phyloP scores from a whole-genome alignment of 2,797 vertebrate species.

The Dromococcyx pavoninus region DNA sequence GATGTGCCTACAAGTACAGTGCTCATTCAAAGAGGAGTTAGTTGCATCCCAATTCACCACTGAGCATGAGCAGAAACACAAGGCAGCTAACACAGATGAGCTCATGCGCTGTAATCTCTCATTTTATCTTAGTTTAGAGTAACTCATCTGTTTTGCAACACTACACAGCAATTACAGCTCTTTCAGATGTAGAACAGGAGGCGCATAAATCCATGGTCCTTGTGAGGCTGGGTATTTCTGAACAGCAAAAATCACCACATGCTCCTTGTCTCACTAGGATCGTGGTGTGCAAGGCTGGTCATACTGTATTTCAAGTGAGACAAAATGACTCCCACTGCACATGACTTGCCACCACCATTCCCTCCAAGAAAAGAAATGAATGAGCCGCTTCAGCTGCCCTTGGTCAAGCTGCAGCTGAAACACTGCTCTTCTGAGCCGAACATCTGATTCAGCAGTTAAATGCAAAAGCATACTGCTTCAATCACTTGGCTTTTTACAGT shows the following conservation, averaged over 20 bases:
- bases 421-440: neutral
- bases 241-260: neutral
- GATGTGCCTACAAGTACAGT: slow-evolving; percentile 5
- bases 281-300: neutral
- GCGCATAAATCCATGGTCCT: neutral
- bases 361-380: neutral
- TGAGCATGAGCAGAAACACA: neutral
- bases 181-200: neutral
- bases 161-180: neutral
- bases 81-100: neutral
- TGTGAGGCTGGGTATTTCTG: neutral
- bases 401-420: neutral
- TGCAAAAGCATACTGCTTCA: neutral
- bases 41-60: neutral
- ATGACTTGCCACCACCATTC: neutral
- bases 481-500: too few species aligned
- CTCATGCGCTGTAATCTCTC: neutral
- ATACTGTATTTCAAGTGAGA: fast-evolving
- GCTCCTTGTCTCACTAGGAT: neutral
- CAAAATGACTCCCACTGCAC: neutral
- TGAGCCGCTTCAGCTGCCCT: neutral
- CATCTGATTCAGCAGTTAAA: neutral
- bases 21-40: neutral
- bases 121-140: neutral
- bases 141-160: neutral